phyloP scores from a whole-genome alignment of 2,888 invertebrate genomes.

The Temnothorax unifasciatus region DNA sequence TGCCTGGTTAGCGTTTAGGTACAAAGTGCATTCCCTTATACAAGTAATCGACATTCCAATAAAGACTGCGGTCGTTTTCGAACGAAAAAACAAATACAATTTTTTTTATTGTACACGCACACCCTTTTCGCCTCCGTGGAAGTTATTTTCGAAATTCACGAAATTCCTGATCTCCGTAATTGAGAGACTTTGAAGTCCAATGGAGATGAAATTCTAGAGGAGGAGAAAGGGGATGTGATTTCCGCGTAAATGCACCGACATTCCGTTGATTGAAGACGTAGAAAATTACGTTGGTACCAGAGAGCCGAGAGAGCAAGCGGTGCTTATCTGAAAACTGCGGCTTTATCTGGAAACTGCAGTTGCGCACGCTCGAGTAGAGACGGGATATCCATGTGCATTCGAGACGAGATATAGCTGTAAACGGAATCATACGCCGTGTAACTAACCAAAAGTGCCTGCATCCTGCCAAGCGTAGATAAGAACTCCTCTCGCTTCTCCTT shows the following conservation, averaged over 20 bases:
- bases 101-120: neutral
- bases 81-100: neutral
- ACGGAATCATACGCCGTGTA: conserved; percentile 26
- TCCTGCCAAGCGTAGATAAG: conserved; percentile 49
- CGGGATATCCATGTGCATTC: neutral
- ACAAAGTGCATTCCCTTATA: conserved; percentile 34
- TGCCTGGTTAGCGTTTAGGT: conserved; percentile 25
- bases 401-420: conserved; percentile 1
- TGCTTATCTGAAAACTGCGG: neutral
- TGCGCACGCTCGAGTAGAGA: neutral
- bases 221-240: neutral
- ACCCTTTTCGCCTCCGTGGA: neutral
- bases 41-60: conserved; percentile 20
- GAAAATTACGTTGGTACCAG: neutral
- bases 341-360: neutral
- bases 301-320: neutral
- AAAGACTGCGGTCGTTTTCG: neutral
- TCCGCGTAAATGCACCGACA: neutral
- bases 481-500: conserved; percentile 28
- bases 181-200: neutral
- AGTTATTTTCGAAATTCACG: neutral
- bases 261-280: neutral
- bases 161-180: neutral
- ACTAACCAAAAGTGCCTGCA: conserved; percentile 47
- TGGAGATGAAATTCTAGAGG: neutral